Evolutionary conservation across 1,140 invertebrate genomes (phyloP).

Genomic region (Copidosoma floridanum): DNA sequence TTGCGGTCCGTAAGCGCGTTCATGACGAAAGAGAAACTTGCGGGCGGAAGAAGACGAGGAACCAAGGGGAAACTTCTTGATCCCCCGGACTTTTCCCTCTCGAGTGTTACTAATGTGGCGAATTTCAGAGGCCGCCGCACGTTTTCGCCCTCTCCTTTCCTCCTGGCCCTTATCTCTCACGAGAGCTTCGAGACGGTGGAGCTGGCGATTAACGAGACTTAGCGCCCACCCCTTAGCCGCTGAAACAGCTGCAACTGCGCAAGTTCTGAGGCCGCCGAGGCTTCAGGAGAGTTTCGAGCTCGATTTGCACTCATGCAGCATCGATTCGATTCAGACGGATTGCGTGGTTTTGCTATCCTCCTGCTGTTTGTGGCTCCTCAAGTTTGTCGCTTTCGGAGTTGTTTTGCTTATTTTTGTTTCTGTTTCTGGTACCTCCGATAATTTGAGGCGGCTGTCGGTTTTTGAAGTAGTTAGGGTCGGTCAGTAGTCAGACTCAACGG

Average conservation of each 20-base stretch:
- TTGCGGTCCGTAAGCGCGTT: not conserved
- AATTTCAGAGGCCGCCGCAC: too few relatives aligned
- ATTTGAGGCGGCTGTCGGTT: too few relatives aligned
- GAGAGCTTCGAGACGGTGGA: too few relatives aligned
- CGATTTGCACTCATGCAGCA: conserved; percentile 18
- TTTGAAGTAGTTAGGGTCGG: too few relatives aligned
- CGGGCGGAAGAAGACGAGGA: not conserved
- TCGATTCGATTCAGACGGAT: conserved; percentile 17
- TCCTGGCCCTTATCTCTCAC: too few relatives aligned
- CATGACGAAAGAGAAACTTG: not conserved
- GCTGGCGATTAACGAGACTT: conserved; percentile 33
- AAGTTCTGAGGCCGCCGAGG: not conserved
- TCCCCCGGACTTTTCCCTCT: conserved; percentile 39
- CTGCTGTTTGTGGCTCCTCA: not conserved
- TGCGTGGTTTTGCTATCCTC: not conserved
- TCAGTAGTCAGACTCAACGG: too few relatives aligned
- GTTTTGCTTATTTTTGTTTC: not conserved
- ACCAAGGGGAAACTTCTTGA: conserved; percentile 36
- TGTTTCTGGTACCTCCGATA: too few relatives aligned
- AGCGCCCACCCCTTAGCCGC: conserved; percentile 2
- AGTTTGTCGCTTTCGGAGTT: not conserved
- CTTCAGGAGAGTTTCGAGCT: not conserved
- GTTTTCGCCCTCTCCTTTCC: too few relatives aligned
- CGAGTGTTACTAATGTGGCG: conserved; percentile 39
- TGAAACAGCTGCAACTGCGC: not conserved